Evolutionary conservation across 2,888 invertebrate genomes (phyloP), one percentile per base, ranked within the genome.

Genomic region (Hirtodrosophila cameraria): DNA sequence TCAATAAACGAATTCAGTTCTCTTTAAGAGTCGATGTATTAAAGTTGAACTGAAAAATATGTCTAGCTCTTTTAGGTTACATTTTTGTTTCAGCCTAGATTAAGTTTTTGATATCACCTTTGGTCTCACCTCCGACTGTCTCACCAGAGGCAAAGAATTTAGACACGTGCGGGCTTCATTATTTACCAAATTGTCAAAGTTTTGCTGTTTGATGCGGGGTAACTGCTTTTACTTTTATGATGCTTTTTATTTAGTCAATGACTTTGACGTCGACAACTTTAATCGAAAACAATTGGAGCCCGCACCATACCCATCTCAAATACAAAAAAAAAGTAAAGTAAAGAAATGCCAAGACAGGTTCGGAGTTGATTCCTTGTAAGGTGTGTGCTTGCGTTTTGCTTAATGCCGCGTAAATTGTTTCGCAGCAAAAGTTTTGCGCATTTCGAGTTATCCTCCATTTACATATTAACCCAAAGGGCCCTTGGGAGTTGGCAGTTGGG

Each of bases 341-440:
- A 35, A 16, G 9, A 15, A 42, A 28, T 13, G 27, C 11, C 6
- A 16, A 15, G 43, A 27, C 39, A 36, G 20, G 39, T 31, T 27
- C 20, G 16, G n/a, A 38, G 64, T 30, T 30, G 18, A 25, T 48
- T 33, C 13, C 20, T 31, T 70, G 62, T 64, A 53, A 79, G 83
- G 80, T 80, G 80, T 68, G 65, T 61, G 71, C 62, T 76, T 80
- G 74, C 84, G 76, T 82, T 82, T 82, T 63, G 68, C 65, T 67
- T 85, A 85, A 82, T 85, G 85, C 75, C 82, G 79, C 81, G 82
- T 82, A 82, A 82, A 85, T 82, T 82, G 81, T 69, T 85, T 82
- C 67, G 78, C 78, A 78, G 82, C 76, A 67, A 78, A 81, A 83
- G 80, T 75, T 81, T 81, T 84, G 64, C 82, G 63, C 76, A 76